Conservation (phyloP, 2,888 invertebrate genomes). For the Xestia ashworthii region DNA sequence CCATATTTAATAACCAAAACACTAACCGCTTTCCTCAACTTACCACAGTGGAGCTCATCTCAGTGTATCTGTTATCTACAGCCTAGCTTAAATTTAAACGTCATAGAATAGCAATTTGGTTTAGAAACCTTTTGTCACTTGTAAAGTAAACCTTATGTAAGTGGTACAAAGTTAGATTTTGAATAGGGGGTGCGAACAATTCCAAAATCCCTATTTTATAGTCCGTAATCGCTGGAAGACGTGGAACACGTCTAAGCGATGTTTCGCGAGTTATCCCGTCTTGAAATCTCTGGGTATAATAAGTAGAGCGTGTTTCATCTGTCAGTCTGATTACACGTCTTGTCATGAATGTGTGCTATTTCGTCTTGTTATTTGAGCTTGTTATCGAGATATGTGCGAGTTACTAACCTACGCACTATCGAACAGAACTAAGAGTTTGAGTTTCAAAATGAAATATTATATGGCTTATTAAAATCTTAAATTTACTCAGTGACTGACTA, state of each 20-base stretch:
- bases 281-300: conserved; percentile 46
- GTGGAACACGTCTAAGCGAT: conserved; percentile 54
- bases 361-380: neutral
- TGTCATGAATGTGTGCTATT: conserved; percentile 2
- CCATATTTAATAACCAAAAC: conserved; percentile 53
- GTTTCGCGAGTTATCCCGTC: conserved; percentile 57
- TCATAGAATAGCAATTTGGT: conserved; percentile 52
- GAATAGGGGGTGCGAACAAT: conserved; percentile 7
- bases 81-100: conserved; percentile 60
- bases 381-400: neutral
- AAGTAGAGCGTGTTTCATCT: conserved; percentile 36
- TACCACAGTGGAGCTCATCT: conserved; percentile 49
- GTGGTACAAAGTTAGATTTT: conserved; percentile 29
- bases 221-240: conserved; percentile 49
- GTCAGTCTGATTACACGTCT: conserved; percentile 21
- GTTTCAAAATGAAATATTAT: neutral
- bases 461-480: neutral
- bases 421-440: neutral
- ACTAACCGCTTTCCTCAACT: conserved; percentile 49
- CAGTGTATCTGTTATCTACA: conserved; percentile 67
- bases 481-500: neutral
- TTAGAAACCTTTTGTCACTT: conserved; percentile 11
- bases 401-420: neutral
- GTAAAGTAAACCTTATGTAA: conserved; percentile 33
- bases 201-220: conserved; percentile 64